These are phyloP conservation scores for Metopolophium dirhodum DNA, from an alignment of 1,140 invertebrate species.

Conservation along the genomic window DNA sequence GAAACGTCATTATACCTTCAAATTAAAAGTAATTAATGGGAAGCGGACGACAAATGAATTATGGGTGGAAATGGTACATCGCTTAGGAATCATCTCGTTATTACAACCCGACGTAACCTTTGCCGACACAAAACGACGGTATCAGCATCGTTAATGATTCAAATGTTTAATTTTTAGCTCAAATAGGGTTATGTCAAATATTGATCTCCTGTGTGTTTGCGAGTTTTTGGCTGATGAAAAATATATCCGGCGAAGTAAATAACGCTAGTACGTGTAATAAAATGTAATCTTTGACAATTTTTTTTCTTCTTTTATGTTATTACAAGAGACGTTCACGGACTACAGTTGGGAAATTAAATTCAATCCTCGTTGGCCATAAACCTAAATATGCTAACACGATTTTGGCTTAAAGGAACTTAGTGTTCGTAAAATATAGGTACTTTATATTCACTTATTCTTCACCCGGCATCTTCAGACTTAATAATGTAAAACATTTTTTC, in stretches of 20 bases:
- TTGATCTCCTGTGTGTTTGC: neutral
- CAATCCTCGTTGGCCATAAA: neutral
- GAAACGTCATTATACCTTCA: neutral
- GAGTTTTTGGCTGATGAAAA: neutral
- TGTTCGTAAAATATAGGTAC: neutral
- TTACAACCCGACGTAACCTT: neutral
- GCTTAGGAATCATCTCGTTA: neutral
- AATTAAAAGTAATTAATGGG: conserved; percentile 19
- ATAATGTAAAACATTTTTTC: neutral
- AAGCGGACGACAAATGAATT: conserved; percentile 14
- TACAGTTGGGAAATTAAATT: neutral
- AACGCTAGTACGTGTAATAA: neutral
- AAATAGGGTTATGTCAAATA: neutral
- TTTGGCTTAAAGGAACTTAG: neutral
- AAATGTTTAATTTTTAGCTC: neutral
- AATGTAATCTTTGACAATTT: neutral
- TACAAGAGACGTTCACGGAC: neutral
- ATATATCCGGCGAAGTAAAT: neutral
- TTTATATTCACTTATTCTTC: neutral
- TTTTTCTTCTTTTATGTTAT: neutral
- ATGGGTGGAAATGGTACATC: neutral
- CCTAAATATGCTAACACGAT: neutral
- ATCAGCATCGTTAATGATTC: conserved; percentile 24
- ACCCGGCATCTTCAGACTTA: neutral
- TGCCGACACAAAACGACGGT: neutral